Percentiles rank a stretch among this genome's conserved stretches.
These are phyloP conservation scores for Drosophila erecta DNA, from an alignment of 1,140 invertebrate genomes.

Conservation along the genomic window DNA sequence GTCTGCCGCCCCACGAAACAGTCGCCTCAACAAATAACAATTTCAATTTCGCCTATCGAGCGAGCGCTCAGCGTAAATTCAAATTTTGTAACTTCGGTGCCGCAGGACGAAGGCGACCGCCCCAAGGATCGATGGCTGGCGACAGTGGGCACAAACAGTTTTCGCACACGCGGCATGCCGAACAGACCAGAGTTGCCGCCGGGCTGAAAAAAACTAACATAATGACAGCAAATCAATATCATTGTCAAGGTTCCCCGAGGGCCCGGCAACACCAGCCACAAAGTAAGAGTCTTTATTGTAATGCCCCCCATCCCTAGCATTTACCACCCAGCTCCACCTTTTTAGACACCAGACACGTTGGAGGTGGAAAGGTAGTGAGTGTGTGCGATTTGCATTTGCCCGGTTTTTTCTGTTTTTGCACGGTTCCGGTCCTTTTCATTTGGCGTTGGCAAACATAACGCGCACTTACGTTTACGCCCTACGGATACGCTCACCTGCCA, in stretches of 20 bases:
- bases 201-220: conserved; percentile 68
- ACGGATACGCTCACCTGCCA: conserved; percentile 36
- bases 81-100: conserved; percentile 64
- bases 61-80: conserved; percentile 68
- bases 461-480: conserved; percentile 47
- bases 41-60: conserved; percentile 77
- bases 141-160: conserved; percentile 49
- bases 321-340: background rate
- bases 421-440: conserved; percentile 47
- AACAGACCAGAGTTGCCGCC: conserved; percentile 11
- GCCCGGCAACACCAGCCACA: conserved; percentile 42
- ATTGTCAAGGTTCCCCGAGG: conserved; percentile 64
- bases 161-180: conserved; percentile 45
- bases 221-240: conserved; percentile 82
- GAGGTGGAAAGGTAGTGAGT: background rate
- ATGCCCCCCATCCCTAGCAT: conserved; percentile 17
- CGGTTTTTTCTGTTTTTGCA: conserved; percentile 42
- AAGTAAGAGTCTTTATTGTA: conserved; percentile 71
- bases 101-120: conserved; percentile 21
- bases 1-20: conserved; percentile 9
- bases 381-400: conserved; percentile 59
- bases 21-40: conserved; percentile 74
- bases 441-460: conserved; percentile 52
- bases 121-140: conserved; percentile 43
- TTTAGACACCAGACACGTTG: background rate